Evolutionary conservation across 2,797 vertebrate species (phyloP).

Genomic region (Helostoma temminkii): DNA sequence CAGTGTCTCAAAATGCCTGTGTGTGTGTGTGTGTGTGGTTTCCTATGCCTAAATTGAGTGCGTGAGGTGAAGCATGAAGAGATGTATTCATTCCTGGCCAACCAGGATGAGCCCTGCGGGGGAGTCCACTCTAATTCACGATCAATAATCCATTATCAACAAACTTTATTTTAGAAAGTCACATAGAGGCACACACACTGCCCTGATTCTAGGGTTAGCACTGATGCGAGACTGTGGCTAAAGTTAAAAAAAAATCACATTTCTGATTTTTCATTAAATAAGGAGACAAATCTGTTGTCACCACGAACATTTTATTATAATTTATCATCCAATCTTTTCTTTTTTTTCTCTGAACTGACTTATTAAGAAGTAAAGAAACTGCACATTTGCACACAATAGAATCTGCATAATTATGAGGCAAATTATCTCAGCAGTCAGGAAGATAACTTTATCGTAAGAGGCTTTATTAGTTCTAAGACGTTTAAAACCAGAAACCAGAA

Average conservation of each 20-base stretch:
- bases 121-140: slow-evolving; percentile 86
- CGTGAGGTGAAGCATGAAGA: slow-evolving; percentile 88
- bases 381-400: background rate
- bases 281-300: background rate
- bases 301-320: background rate
- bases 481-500: slow-evolving; percentile 29
- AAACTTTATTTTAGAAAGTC: slow-evolving; percentile 86
- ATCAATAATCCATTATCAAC: slow-evolving; percentile 99
- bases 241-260: slow-evolving; percentile 24
- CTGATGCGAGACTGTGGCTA: slow-evolving; percentile 12
- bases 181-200: slow-evolving; percentile 59
- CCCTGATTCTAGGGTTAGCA: slow-evolving; percentile 27
- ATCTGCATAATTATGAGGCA: background rate
- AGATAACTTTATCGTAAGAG: slow-evolving; percentile 12
- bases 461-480: slow-evolving; percentile 4
- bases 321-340: background rate
- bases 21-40: slow-evolving; percentile 57
- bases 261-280: slow-evolving; percentile 8
- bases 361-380: background rate
- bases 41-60: slow-evolving; percentile 82
- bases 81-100: slow-evolving; percentile 90
- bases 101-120: slow-evolving; percentile 89
- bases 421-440: slow-evolving; percentile 9
- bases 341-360: background rate
- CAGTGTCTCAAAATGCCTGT: slow-evolving; percentile 71